Conservation (phyloP, 2,888 invertebrate genomes). For the Leucozona laternaria region DNA sequence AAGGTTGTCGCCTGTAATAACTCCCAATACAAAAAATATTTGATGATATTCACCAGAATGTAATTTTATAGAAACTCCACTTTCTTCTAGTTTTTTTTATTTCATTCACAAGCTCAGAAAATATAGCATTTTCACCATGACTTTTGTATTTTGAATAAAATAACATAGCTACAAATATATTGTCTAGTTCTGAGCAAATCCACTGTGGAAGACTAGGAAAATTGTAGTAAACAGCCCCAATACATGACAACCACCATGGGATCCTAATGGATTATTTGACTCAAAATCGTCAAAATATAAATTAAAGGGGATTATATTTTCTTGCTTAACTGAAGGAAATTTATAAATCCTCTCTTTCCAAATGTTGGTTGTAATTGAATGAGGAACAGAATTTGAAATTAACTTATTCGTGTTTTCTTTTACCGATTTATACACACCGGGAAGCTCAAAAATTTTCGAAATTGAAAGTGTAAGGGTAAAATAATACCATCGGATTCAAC, state of each 20-base stretch:
- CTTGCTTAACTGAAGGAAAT: constrained; percentile 7
- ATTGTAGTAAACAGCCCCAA: constrained; percentile 25
- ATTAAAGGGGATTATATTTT: constrained; percentile 16
- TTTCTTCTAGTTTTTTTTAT: no score
- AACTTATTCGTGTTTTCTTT: neutral
- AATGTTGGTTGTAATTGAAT: constrained; percentile 20
- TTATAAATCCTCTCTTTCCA: constrained; percentile 21
- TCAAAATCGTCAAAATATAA: no score
- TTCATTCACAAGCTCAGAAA: no score
- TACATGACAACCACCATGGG: constrained; percentile 23
- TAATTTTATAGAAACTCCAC: no score
- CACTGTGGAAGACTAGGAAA: neutral
- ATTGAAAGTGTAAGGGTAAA: constrained; percentile 1
- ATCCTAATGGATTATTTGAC: constrained; percentile 35
- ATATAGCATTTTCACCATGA: no score
- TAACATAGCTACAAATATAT: no score
- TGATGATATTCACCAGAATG: no score
- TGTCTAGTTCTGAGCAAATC: no score
- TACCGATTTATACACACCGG: neutral
- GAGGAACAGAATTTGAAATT: neutral
- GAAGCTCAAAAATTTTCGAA: constrained; percentile 4
- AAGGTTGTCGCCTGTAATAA: no score
- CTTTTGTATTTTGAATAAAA: no score
- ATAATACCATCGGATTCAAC: no score
- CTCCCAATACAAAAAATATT: no score